Base-by-base conservation (phyloP, 2,113 vertebrate species). In the Cyprinodon tularosa region DNA sequence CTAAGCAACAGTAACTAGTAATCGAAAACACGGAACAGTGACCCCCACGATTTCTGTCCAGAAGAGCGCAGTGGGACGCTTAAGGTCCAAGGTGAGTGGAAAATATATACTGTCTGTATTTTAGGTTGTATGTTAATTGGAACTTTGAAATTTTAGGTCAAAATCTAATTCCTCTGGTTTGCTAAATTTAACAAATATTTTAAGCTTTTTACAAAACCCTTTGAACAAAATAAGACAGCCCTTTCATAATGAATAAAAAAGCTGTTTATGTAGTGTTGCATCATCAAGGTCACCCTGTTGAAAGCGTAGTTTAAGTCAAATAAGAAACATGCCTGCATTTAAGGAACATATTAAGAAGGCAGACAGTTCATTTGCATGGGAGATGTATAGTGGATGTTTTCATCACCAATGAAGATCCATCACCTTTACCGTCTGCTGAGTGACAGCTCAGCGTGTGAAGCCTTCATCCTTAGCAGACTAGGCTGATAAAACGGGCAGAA, bases 141-240 rank as follows among this genome's bases (percentile, higher is more conserved):
- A 29, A 29, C 1, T 29, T 29, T 29, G 1, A 29, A 78, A 78
- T 62, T 57, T 68, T 60, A 10, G 64, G 74, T 73, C 50, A 62
- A 37, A 60, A 13, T 3, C 70, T 45, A 62, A 65, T 48, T 45
- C 12, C n/a, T 12, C 3, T 7, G 38, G 74, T 82, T 80, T 78
- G 68, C 66, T 75, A 89, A 73, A 81, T 80, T 29, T n/a, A 75
- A 70, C 67, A 42, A 40, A 57, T 50, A 76, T 44, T 71, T 62
- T 48, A 65, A 66, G 50, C 38, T 50, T 22, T 37, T 60, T 74
- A 72, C 44, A 12, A 78, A 66, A 64, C 66, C 12, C 14, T 22
- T 59, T 37, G 22, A 1, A 20, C 14, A 20, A 22, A 5, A 12
- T 57, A 50, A 83, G 74, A 40, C 20, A 68, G 42, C 9, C 9